Conservation (phyloP, 1,140 invertebrate genomes). For the Pseudomyrmex gracilis region DNA sequence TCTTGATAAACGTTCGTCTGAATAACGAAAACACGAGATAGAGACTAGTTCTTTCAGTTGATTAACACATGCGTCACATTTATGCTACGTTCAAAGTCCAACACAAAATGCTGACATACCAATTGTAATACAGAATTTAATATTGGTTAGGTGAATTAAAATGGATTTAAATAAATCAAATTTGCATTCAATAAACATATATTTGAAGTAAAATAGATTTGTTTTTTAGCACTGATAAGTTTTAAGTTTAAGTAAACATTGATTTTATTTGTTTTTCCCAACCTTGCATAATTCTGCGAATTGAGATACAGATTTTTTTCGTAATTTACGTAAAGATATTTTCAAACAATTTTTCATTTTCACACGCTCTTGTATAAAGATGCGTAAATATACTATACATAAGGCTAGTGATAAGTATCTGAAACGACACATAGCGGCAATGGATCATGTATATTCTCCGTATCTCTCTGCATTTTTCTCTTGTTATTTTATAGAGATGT, state of each 20-base stretch:
- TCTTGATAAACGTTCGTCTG: too few relatives aligned
- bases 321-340: neutral
- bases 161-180: neutral
- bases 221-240: neutral
- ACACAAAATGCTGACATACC: slow-evolving; percentile 44
- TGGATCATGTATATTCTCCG: too few relatives aligned
- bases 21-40: neutral
- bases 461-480: too few relatives aligned
- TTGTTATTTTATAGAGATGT: too few relatives aligned
- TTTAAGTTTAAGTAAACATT: too few relatives aligned
- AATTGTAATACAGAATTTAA: slow-evolving; percentile 13
- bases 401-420: too few relatives aligned
- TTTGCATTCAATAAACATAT: neutral
- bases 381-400: too few relatives aligned
- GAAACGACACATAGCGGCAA: too few relatives aligned
- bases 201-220: neutral
- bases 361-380: too few relatives aligned
- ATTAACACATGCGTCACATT: slow-evolving; percentile 31
- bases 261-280: neutral
- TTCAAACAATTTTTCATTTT: neutral
- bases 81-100: slow-evolving; percentile 49
- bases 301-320: neutral
- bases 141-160: slow-evolving; percentile 15
- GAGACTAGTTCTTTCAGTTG: slow-evolving; percentile 6
- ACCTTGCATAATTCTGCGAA: neutral